Conservation (phyloP, 2,113 vertebrate genomes). For the Otus sunia region DNA sequence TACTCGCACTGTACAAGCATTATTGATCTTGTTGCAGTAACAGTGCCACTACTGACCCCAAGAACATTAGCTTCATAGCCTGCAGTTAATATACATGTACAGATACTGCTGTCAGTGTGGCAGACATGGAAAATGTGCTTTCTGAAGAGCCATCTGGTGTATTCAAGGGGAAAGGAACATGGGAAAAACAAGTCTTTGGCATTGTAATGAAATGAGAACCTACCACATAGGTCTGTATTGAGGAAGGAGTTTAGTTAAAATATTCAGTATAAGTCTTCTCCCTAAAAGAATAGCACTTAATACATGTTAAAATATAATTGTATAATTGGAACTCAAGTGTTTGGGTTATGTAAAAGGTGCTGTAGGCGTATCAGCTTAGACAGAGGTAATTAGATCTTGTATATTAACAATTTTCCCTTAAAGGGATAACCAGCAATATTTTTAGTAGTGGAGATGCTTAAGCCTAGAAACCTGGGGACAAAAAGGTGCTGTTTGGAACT, state of each 20-base stretch:
- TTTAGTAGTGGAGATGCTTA: not conserved
- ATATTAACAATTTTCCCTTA: conserved; percentile 58
- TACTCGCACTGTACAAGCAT: not conserved
- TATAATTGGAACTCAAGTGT: conserved; percentile 50
- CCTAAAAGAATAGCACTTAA: conserved; percentile 42
- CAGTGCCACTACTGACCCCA: not conserved
- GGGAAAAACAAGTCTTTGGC: not conserved
- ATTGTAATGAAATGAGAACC: not conserved
- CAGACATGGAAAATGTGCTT: not conserved
- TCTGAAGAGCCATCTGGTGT: not conserved
- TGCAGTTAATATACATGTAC: not conserved
- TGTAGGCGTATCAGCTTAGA: conserved; percentile 52
- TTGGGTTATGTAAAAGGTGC: conserved; percentile 60
- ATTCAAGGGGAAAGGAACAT: not conserved
- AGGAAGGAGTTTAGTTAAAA: conserved; percentile 2
- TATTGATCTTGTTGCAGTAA: not conserved
- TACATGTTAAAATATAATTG: conserved; percentile 53
- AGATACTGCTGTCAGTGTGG: not conserved
- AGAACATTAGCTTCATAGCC: not conserved
- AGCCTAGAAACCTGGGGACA: not conserved
- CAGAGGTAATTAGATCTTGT: conserved; percentile 62
- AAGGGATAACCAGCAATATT: conserved; percentile 30
- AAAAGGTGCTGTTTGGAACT: not conserved
- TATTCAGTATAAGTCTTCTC: not conserved
- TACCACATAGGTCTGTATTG: not conserved